These are phyloP conservation scores for Drosophila cardini DNA, from an alignment of 1,140 invertebrate genomes.

Conservation along the genomic window DNA sequence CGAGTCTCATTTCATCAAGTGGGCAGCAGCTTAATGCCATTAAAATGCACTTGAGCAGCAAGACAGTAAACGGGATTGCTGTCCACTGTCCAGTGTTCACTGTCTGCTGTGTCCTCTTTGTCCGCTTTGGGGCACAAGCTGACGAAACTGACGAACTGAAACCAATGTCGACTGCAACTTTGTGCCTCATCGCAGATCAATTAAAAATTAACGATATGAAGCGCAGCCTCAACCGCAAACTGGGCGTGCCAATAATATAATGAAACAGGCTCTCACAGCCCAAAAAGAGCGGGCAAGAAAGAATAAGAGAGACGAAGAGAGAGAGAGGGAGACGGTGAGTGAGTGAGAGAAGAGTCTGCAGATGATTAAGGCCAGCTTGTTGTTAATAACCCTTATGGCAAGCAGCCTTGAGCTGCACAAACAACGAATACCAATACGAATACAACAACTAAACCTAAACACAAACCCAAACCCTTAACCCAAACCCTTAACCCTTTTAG, in stretches of 20 bases:
- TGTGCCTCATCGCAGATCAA: slow-evolving; percentile 74
- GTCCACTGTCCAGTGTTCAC: neutral
- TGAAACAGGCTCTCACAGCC: slow-evolving; percentile 67
- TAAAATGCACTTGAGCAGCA: slow-evolving; percentile 74
- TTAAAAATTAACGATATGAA: slow-evolving; percentile 85
- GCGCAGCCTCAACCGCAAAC: slow-evolving; percentile 68
- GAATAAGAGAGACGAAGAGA: slow-evolving; percentile 8
- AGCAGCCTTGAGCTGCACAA: slow-evolving; percentile 25
- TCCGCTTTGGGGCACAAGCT: slow-evolving; percentile 44
- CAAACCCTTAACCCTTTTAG: neutral
- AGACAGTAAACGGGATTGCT: slow-evolving; percentile 12
- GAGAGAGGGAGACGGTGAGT: neutral
- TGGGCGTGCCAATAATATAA: slow-evolving; percentile 82
- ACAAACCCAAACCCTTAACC: neutral
- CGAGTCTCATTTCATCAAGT: slow-evolving; percentile 52
- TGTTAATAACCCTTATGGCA: slow-evolving; percentile 33
- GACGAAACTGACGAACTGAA: slow-evolving; percentile 54
- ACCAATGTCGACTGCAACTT: slow-evolving; percentile 57
- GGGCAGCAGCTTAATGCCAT: slow-evolving; percentile 68
- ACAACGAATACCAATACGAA: slow-evolving; percentile 15
- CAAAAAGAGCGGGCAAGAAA: slow-evolving; percentile 5
- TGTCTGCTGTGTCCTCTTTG: slow-evolving; percentile 20
- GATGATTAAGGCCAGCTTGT: slow-evolving; percentile 50
- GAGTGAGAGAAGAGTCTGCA: slow-evolving; percentile 26
- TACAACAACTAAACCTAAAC: neutral